phyloP scores from a whole-genome alignment of 2,113 vertebrate genomes.

The Cyanistes caeruleus region DNA sequence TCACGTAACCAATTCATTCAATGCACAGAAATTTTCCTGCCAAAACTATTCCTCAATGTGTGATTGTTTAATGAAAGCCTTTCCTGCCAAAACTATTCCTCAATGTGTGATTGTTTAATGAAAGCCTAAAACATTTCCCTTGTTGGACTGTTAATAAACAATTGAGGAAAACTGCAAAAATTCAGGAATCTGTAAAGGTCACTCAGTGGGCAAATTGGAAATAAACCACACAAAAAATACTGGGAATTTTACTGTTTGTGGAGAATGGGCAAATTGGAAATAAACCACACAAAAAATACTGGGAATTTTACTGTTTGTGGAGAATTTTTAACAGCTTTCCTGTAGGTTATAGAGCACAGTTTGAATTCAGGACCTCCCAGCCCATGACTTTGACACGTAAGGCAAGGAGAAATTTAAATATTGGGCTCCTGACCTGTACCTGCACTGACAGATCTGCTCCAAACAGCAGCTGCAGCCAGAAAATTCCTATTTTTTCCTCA shows the following conservation, averaged over 20 bases:
- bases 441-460: background rate
- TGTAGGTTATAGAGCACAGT: background rate
- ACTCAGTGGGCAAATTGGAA: rapidly evolving
- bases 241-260: background rate
- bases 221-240: background rate
- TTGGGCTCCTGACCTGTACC: background rate
- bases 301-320: background rate
- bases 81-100: background rate
- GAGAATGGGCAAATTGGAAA: background rate
- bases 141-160: background rate
- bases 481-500: background rate
- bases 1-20: background rate
- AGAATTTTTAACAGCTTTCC: background rate
- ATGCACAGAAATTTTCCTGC: background rate
- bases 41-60: background rate
- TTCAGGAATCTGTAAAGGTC: background rate
- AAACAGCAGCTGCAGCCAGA: background rate
- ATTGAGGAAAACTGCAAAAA: background rate
- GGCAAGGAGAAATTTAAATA: background rate
- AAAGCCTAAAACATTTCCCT: background rate
- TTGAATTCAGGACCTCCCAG: background rate
- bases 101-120: background rate
- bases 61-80: background rate
- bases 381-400: rapidly evolving
- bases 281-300: background rate